These are phyloP conservation scores for Clinocottus analis DNA, from an alignment of 2,113 vertebrate species.

Conservation along the genomic window DNA sequence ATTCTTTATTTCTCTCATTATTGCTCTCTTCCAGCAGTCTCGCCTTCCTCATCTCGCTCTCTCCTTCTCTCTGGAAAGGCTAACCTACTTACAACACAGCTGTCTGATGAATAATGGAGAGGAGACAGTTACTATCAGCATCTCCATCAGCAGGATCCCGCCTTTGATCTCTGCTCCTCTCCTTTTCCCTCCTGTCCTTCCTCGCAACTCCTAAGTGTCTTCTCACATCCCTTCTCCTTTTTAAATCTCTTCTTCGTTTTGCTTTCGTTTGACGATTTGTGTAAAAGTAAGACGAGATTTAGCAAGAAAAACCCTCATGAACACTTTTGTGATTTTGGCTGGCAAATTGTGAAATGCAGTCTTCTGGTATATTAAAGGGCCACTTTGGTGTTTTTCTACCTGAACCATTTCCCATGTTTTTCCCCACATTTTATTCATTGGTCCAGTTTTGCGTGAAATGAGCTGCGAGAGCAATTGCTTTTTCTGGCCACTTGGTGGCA, in stretches of 20 bases:
- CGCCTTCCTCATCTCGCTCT: neutral
- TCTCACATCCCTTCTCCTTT: constrained; percentile 26
- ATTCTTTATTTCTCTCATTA: constrained; percentile 23
- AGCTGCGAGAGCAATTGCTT: neutral
- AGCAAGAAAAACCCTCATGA: neutral
- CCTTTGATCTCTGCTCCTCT: constrained; percentile 64
- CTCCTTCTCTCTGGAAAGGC: constrained; percentile 57
- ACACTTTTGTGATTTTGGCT: neutral
- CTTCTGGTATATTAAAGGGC: neutral
- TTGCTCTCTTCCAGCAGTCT: constrained; percentile 29
- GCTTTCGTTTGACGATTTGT: neutral
- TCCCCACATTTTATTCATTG: neutral
- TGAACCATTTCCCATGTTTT: neutral
- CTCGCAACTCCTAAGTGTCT: constrained; percentile 28
- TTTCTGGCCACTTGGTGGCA: neutral
- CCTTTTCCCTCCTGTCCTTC: constrained; percentile 22
- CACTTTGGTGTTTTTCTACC: neutral
- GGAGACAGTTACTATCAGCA: constrained; percentile 68
- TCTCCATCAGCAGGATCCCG: constrained; percentile 67
- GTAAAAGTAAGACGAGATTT: neutral
- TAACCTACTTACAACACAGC: constrained; percentile 77
- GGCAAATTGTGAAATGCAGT: neutral
- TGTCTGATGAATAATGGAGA: constrained; percentile 79
- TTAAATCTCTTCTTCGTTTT: neutral
- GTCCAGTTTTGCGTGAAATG: neutral